These are phyloP conservation scores for Pseudolaguvia tuberculata DNA, from an alignment of 2,113 vertebrate species.

Conservation along the genomic window DNA sequence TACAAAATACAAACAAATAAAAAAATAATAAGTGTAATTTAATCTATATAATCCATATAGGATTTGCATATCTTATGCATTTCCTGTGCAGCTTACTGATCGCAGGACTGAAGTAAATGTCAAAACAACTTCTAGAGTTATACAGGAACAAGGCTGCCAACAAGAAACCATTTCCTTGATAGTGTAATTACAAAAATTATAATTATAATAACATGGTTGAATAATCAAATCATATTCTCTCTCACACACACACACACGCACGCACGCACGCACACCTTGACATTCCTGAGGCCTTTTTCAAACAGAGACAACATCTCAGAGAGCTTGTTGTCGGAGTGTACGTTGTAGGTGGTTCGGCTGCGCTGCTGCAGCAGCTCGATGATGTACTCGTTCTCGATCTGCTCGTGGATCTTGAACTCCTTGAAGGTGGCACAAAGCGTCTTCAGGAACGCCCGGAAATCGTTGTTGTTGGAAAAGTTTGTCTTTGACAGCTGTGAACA, in stretches of 20 bases:
- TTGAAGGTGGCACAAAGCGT: slow-evolving; percentile 93
- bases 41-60: too few species aligned
- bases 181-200: background rate
- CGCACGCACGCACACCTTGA: slow-evolving; percentile 75
- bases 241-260: background rate
- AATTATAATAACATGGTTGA: background rate
- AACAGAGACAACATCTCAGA: slow-evolving; percentile 96
- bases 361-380: slow-evolving; percentile 91
- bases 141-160: too few species aligned
- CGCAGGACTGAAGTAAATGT: background rate
- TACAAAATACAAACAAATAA: too few species aligned
- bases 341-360: slow-evolving; percentile 88
- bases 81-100: background rate
- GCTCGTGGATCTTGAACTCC: slow-evolving; percentile 98
- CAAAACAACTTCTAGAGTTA: background rate
- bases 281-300: slow-evolving; percentile 88
- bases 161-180: background rate
- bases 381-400: slow-evolving; percentile 98
- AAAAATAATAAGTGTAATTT: too few species aligned
- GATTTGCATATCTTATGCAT: too few species aligned
- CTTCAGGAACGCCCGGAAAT: slow-evolving; percentile 92
- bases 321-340: slow-evolving; percentile 95
- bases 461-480: slow-evolving; percentile 98
- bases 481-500: slow-evolving; percentile 88
- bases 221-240: too few species aligned